Evolutionary conservation across 1,140 invertebrate genomes (phyloP).

Genomic region (Nasonia giraulti): DNA sequence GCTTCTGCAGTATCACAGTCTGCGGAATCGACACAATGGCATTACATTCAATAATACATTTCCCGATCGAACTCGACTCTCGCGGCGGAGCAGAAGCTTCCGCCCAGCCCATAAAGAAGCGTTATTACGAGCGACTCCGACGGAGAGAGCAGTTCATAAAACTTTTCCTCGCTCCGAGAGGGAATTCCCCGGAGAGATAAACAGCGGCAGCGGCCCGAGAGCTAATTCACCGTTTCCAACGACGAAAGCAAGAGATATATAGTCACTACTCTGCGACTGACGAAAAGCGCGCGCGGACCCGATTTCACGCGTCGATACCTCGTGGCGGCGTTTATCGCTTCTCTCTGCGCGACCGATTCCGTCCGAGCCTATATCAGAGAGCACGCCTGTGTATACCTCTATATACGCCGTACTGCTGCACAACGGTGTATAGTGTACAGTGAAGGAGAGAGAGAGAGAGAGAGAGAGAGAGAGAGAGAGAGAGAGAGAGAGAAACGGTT

Average conservation of each 20-base stretch:
- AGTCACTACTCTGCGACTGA: not conserved
- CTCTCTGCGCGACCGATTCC: not conserved
- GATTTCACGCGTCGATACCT: not conserved
- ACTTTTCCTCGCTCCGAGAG: not conserved
- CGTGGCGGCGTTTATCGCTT: not conserved
- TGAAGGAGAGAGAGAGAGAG: not conserved
- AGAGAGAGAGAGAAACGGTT: not conserved
- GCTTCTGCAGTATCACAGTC: too few species aligned
- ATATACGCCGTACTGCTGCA: too few species aligned
- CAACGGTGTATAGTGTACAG: too few species aligned
- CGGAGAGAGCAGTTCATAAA: not conserved
- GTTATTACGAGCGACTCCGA: not conserved
- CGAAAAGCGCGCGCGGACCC: not conserved
- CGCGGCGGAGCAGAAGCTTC: not conserved
- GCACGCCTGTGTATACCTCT: too few species aligned
- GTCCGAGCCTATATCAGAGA: too few species aligned
- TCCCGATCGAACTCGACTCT: not conserved
- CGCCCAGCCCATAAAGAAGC: not conserved
- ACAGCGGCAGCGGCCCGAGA: not conserved
- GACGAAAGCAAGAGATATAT: too few species aligned
- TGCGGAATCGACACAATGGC: not conserved
- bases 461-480: not conserved
- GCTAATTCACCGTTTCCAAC: not conserved
- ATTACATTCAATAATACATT: conserved; percentile 1
- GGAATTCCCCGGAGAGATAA: not conserved